Evolutionary conservation across 2,113 vertebrate species (phyloP).

Genomic region (Dendrocopos noguchii): DNA sequence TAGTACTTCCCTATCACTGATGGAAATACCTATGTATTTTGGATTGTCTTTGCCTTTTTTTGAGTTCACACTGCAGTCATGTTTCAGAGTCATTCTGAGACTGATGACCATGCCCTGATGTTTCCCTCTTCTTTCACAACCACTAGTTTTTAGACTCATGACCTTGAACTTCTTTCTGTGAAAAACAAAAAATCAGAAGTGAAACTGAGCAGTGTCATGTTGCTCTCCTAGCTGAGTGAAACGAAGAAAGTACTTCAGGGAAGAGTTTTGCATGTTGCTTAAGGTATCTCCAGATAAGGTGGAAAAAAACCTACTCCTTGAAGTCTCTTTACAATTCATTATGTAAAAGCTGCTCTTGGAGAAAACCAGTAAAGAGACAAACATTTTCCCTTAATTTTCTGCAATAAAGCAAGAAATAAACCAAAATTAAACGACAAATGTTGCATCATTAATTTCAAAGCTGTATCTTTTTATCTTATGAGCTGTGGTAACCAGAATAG

Average conservation of each 20-base stretch:
- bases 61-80: background rate
- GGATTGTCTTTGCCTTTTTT: background rate
- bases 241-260: background rate
- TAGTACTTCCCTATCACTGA: background rate
- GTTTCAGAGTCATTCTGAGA: constrained; percentile 1
- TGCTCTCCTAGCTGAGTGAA: background rate
- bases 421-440: background rate
- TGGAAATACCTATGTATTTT: background rate
- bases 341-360: background rate
- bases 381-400: background rate
- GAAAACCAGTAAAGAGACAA: background rate
- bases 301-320: background rate
- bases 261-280: background rate
- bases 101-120: background rate
- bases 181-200: constrained; percentile 30
- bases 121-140: background rate
- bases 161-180: constrained; percentile 14
- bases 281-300: background rate
- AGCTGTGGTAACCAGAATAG: background rate
- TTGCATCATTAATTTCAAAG: background rate
- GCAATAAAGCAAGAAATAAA: background rate
- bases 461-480: background rate
- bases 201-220: background rate
- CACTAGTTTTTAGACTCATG: background rate
- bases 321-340: background rate